Base-by-base conservation (phyloP, 2,888 invertebrate species). In the Seira sanloemensis region DNA sequence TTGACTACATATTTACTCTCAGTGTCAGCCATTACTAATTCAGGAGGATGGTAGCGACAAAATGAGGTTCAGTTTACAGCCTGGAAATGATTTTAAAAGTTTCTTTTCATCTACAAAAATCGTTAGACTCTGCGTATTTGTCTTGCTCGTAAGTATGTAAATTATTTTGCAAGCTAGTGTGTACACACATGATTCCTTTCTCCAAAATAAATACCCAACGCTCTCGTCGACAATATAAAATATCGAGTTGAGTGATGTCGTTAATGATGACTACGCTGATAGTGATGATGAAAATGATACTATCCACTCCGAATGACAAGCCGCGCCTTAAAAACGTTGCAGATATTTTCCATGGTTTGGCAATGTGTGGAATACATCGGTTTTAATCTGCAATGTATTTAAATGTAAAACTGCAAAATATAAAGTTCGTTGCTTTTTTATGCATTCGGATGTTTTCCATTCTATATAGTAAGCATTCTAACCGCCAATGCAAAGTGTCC, bases 201-300 rank as follows among this genome's bases (percentile, higher is more conserved):
- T 62, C 5, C 62, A 46, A 23, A 65, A 21, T 21, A 9, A 65
- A 1, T 19, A 12, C 46, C 12, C 12, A 2, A 50, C 5, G 54
- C 18, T 24, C 2, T 54, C 58, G 79, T 67, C 79, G 68, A 74
- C 71, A 54, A 26, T 58, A 79, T 67, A 79, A 79, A 79, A 21
- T 50, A 46, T n/a, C n/a, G 66, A 67, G 79, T 73, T 80, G 79
- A 80, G 67, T 74, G 79, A 75, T 81, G 75, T n/a, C 65, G 68
- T 74, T 75, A 81, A 81, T 75, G 81, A 81, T 81, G 75, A 37
- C n/a, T 46, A 4, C 24, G 68, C 68, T 75, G 75, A 81, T 81
- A 81, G 62, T 74, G 37, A 79, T n/a, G n/a, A n/a, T 21, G 71
- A 81, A 74, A 75, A 81, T 81, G 75, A 65, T 80, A 78, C 65